These are phyloP conservation scores for Myiozetetes cayanensis DNA, from an alignment of 2,113 vertebrate genomes.

Conservation along the genomic window DNA sequence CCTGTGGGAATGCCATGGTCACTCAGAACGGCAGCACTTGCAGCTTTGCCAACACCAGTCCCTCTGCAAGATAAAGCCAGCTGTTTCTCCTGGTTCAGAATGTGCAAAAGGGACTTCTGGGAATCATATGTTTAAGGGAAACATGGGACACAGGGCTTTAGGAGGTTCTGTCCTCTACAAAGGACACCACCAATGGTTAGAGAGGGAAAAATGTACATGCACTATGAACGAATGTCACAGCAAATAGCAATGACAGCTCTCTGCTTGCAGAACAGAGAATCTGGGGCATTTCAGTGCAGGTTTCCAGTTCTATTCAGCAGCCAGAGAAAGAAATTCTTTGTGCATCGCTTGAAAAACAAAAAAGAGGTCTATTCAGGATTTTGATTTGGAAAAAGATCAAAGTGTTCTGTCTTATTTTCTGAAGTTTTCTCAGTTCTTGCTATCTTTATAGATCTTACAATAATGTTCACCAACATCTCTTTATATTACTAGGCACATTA, in stretches of 20 bases:
- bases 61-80: neutral
- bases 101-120: neutral
- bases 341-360: neutral
- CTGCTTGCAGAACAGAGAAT: neutral
- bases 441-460: neutral
- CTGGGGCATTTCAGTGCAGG: conserved; percentile 21
- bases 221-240: neutral
- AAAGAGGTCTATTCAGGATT: neutral
- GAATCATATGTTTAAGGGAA: neutral
- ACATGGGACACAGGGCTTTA: neutral
- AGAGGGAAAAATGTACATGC: neutral
- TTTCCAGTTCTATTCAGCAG: neutral
- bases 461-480: neutral
- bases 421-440: neutral
- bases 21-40: neutral
- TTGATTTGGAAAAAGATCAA: neutral
- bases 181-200: neutral
- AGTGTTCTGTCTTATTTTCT: neutral
- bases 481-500: neutral
- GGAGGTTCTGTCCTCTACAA: neutral
- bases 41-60: neutral
- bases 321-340: conserved; percentile 25
- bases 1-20: neutral
- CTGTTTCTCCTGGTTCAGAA: neutral
- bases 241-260: neutral